A percentile compares a stretch with the other conserved stretches of the same genome.
These are phyloP conservation scores for Lepidochitona cinerea DNA, from an alignment of 2,888 invertebrate species.

Conservation along the genomic window DNA sequence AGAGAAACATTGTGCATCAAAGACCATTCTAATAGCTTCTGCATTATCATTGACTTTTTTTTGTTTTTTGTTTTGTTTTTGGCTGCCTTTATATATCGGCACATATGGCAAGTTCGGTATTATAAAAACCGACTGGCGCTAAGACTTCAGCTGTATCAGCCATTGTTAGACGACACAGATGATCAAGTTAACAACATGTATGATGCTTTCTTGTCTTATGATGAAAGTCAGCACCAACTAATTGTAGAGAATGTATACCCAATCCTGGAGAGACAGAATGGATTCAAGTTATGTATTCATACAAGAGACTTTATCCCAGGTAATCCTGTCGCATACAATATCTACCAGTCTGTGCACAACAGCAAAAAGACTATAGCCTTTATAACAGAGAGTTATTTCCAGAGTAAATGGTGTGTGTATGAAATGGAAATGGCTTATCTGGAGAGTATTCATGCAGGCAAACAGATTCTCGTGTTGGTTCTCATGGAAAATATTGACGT, in stretches of 20 bases:
- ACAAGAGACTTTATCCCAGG: conserved; percentile 42
- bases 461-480: conserved; percentile 30
- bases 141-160: conserved; percentile 20
- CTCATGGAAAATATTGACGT: conserved; percentile 27
- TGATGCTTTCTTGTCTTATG: conserved; percentile 46
- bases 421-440: conserved; percentile 44
- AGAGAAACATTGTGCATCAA: neutral
- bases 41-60: conserved; percentile 6
- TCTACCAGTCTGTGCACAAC: conserved; percentile 34
- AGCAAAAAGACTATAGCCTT: conserved; percentile 42
- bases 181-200: conserved; percentile 27
- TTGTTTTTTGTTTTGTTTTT: conserved; percentile 17
- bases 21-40: neutral
- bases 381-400: conserved; percentile 31
- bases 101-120: conserved; percentile 36
- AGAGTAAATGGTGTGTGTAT: conserved; percentile 43
- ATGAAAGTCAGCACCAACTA: conserved; percentile 32
- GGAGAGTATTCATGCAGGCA: conserved; percentile 31
- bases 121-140: conserved; percentile 8
- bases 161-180: conserved; percentile 6
- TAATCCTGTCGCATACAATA: conserved; percentile 37
- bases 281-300: conserved; percentile 37
- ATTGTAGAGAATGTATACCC: conserved; percentile 29
- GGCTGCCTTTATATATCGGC: conserved; percentile 23
- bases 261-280: conserved; percentile 31